Evolutionary conservation across 2,797 vertebrate genomes (phyloP).

Genomic region (Danio aesculapii): DNA sequence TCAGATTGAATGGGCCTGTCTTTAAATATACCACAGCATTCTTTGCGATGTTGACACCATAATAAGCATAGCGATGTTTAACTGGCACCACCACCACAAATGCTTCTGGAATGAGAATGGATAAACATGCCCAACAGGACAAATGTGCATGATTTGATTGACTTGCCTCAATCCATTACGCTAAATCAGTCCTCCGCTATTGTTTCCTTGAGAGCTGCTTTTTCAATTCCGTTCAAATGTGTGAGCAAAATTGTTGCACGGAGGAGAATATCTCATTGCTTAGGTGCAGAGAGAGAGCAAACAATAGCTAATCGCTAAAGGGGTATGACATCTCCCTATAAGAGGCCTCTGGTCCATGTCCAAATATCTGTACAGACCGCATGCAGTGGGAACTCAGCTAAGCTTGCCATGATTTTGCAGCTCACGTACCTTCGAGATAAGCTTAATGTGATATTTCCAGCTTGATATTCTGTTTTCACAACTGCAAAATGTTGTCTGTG

Average conservation of each 20-base stretch:
- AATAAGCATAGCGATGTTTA: slow-evolving; percentile 50
- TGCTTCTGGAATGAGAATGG: slow-evolving; percentile 37
- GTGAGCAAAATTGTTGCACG: slow-evolving; percentile 39
- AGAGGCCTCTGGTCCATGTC: slow-evolving; percentile 21
- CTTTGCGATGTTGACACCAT: slow-evolving; percentile 22
- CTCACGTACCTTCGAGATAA: slow-evolving; percentile 39
- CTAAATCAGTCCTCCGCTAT: slow-evolving; percentile 41
- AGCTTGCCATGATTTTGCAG: slow-evolving; percentile 15
- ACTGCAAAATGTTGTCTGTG: slow-evolving; percentile 36
- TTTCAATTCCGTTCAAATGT: slow-evolving; percentile 48
- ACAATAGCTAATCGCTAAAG: slow-evolving; percentile 47
- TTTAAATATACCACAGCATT: slow-evolving; percentile 12
- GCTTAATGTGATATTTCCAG: slow-evolving; percentile 39
- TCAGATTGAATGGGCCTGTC: slow-evolving; percentile 10
- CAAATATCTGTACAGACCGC: slow-evolving; percentile 6
- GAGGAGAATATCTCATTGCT: slow-evolving; percentile 32
- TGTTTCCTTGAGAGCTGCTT: slow-evolving; percentile 48
- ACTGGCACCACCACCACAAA: slow-evolving; percentile 34
- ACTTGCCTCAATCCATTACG: slow-evolving; percentile 51
- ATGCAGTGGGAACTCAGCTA: not conserved
- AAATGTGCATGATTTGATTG: slow-evolving; percentile 56
- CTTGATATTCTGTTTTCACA: slow-evolving; percentile 31
- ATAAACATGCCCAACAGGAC: slow-evolving; percentile 54
- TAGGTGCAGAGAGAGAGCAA: slow-evolving; percentile 21
- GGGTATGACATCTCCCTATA: slow-evolving; percentile 22